phyloP scores from a whole-genome alignment of 2,797 vertebrate species.

The Anguilla megastoma region DNA sequence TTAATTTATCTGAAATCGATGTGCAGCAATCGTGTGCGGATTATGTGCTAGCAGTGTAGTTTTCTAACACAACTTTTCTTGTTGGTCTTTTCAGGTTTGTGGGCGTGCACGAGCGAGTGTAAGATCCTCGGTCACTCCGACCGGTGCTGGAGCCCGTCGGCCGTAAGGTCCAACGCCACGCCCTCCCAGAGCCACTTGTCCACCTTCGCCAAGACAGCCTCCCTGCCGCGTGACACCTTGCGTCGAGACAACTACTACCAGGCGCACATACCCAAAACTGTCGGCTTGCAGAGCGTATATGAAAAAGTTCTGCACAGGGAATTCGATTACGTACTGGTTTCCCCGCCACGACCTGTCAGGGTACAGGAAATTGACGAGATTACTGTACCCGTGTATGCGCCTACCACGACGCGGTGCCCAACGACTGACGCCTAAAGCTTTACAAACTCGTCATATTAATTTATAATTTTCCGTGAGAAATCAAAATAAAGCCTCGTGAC shows the following conservation, averaged over 20 bases:
- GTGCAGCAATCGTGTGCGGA: not conserved
- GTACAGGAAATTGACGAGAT: slow-evolving; percentile 90
- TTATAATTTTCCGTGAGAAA: slow-evolving; percentile 17
- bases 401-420: slow-evolving; percentile 74
- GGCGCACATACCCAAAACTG: slow-evolving; percentile 84
- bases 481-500: not conserved
- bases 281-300: slow-evolving; percentile 87
- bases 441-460: slow-evolving; percentile 18
- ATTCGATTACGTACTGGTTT: slow-evolving; percentile 88
- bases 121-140: slow-evolving; percentile 95
- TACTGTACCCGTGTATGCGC: slow-evolving; percentile 82
- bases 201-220: slow-evolving; percentile 90
- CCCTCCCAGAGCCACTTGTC: slow-evolving; percentile 77
- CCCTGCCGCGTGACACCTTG: slow-evolving; percentile 84
- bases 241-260: slow-evolving; percentile 88
- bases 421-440: slow-evolving; percentile 40
- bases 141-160: slow-evolving; percentile 96
- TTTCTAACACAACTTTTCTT: slow-evolving; percentile 34
- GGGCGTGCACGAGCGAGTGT: slow-evolving; percentile 96
- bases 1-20: not conserved
- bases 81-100: slow-evolving; percentile 75
- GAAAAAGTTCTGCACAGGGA: slow-evolving; percentile 92
- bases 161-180: slow-evolving; percentile 76
- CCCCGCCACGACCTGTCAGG: slow-evolving; percentile 83
- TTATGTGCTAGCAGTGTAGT: not conserved